phyloP scores from a whole-genome alignment of 2,797 vertebrate genomes.

The Etheostoma nigrum region DNA sequence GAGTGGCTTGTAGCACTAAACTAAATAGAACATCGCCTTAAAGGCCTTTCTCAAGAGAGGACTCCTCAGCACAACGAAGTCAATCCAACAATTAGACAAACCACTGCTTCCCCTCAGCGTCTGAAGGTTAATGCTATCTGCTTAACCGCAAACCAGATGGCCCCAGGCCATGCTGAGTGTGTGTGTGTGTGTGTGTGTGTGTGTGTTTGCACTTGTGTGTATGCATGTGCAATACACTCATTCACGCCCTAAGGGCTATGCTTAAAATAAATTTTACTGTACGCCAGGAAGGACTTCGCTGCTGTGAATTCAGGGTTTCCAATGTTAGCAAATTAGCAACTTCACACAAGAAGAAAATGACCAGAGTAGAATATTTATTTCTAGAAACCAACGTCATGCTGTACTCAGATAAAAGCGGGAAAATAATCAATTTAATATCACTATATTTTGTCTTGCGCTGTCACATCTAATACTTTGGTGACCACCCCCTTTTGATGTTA shows the following conservation, averaged over 20 bases:
- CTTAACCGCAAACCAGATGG: conserved; percentile 85
- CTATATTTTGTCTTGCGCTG: neutral
- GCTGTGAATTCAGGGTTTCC: conserved; percentile 32
- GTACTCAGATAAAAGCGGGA: neutral
- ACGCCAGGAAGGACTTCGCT: conserved; percentile 25
- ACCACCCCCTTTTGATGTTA: conserved; percentile 42
- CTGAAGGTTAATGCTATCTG: conserved; percentile 88
- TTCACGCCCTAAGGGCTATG: conserved; percentile 65
- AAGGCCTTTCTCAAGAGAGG: conserved; percentile 89
- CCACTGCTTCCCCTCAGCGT: conserved; percentile 75
- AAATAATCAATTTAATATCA: conserved; percentile 14
- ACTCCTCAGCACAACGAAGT: conserved; percentile 79
- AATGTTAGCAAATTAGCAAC: conserved; percentile 31
- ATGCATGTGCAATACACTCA: conserved; percentile 38
- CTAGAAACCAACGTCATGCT: neutral
- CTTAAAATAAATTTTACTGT: conserved; percentile 47
- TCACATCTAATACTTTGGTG: conserved; percentile 40
- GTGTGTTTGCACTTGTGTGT: conserved; percentile 20
- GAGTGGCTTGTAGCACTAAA: conserved; percentile 90
- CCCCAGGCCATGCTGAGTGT: conserved; percentile 77
- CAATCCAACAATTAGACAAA: conserved; percentile 89
- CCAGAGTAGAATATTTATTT: conserved; percentile 1
- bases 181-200: conserved; percentile 34
- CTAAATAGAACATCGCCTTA: conserved; percentile 88
- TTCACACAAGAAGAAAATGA: conserved; percentile 8